phyloP scores from a whole-genome alignment of 1,140 invertebrate genomes.

The Contarinia nasturtii region DNA sequence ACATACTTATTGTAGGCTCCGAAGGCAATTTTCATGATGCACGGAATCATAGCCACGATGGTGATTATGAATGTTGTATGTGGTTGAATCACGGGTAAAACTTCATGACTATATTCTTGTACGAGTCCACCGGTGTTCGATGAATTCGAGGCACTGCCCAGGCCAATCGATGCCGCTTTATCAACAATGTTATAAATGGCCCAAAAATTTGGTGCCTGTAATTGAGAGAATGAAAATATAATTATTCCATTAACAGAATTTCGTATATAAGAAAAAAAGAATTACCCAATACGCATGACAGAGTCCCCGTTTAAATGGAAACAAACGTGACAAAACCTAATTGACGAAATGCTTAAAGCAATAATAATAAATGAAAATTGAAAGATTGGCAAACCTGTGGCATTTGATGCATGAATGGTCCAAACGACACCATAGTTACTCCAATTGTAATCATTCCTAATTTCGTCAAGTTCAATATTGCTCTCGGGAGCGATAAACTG shows the following conservation, averaged over 20 bases:
- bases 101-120: conserved; percentile 62
- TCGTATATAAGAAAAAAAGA: too few relatives aligned
- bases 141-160: conserved; percentile 21
- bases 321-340: conserved; percentile 72
- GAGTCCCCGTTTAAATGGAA: conserved; percentile 93
- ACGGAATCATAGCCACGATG: conserved; percentile 52
- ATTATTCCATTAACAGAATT: too few relatives aligned
- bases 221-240: too few relatives aligned
- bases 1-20: conserved; percentile 1
- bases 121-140: conserved; percentile 80
- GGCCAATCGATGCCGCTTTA: conserved; percentile 32
- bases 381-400: conserved; percentile 36
- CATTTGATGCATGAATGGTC: conserved; percentile 67
- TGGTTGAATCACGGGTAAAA: conserved; percentile 71
- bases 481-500: conserved; percentile 16
- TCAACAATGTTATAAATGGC: conserved; percentile 84
- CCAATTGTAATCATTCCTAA: conserved; percentile 45
- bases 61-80: conserved; percentile 58
- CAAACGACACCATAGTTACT: conserved; percentile 67
- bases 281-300: conserved; percentile 98
- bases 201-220: conserved; percentile 99
- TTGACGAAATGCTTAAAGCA: conserved; percentile 9
- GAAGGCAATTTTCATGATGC: conserved; percentile 12
- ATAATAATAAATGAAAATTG: too few relatives aligned
- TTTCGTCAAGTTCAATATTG: conserved; percentile 35